These are phyloP conservation scores for Babylonia areolata DNA, from an alignment of 1,140 invertebrate genomes.

Conservation along the genomic window DNA sequence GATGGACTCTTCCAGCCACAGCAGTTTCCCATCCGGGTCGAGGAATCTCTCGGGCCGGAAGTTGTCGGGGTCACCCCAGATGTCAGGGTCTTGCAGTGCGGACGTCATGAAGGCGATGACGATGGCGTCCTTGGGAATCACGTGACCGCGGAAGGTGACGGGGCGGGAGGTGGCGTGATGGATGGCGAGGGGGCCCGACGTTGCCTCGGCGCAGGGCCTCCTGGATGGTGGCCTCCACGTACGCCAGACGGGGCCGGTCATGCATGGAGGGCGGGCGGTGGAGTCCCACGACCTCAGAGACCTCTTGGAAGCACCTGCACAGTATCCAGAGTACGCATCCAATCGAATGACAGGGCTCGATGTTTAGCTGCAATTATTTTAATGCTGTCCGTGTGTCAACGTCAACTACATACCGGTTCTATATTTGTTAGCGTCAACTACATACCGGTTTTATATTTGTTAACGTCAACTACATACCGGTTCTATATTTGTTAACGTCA, in stretches of 20 bases:
- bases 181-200: conserved; percentile 74
- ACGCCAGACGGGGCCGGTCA: conserved; percentile 78
- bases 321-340: too few relatives aligned
- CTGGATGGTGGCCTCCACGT: conserved; percentile 63
- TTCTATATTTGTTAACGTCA: too few relatives aligned
- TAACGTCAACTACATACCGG: too few relatives aligned
- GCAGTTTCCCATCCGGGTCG: conserved; percentile 44
- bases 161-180: conserved; percentile 68
- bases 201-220: conserved; percentile 71
- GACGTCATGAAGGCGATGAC: conserved; percentile 73
- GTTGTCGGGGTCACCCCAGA: conserved; percentile 82
- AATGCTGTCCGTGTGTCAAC: too few relatives aligned
- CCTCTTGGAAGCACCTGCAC: conserved; percentile 92
- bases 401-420: too few relatives aligned
- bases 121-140: conserved; percentile 70
- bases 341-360: too few relatives aligned
- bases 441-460: too few relatives aligned
- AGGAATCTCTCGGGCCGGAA: conserved; percentile 82
- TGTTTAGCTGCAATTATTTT: too few relatives aligned
- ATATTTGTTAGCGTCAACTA: too few relatives aligned
- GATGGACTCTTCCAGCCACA: conserved; percentile 23
- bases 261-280: conserved; percentile 79
- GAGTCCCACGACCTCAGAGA: conserved; percentile 79
- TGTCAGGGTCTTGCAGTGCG: conserved; percentile 67
- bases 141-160: conserved; percentile 63